Evolutionary conservation across 2,888 invertebrate species (phyloP).

Genomic region (Agapostemon virescens): DNA sequence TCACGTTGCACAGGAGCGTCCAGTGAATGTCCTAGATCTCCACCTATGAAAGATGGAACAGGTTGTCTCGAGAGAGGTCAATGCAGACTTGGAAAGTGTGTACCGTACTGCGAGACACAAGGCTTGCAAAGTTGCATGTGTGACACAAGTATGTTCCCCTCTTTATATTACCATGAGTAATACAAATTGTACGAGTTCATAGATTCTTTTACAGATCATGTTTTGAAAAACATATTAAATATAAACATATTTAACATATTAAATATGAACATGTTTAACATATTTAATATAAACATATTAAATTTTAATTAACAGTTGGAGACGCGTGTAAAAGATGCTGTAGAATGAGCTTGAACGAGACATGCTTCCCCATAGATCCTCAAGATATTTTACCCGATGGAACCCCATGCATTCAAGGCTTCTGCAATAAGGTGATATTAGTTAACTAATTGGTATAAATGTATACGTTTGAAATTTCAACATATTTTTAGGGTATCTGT

Average conservation of each 20-base stretch:
- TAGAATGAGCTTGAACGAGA: slow-evolving; percentile 93
- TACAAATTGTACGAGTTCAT: no score
- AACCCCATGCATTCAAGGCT: slow-evolving; percentile 97
- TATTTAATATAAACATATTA: no score
- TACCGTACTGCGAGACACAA: slow-evolving; percentile 97
- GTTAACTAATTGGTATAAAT: not conserved
- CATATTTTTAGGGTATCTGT: slow-evolving; percentile 88
- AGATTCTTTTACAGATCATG: no score
- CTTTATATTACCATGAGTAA: not conserved
- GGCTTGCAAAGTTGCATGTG: slow-evolving; percentile 98
- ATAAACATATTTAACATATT: no score
- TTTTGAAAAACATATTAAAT: no score
- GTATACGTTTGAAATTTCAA: not conserved
- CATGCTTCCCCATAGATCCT: slow-evolving; percentile 94
- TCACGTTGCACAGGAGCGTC: slow-evolving; percentile 92
- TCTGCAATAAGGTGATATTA: slow-evolving; percentile 91
- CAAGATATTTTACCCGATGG: slow-evolving; percentile 95
- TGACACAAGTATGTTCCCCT: slow-evolving; percentile 87
- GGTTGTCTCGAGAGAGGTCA: slow-evolving; percentile 95
- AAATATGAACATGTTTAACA: no score
- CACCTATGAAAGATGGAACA: slow-evolving; percentile 92
- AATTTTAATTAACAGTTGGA: slow-evolving; percentile 83
- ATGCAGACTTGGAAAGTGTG: slow-evolving; percentile 94
- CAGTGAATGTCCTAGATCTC: slow-evolving; percentile 92
- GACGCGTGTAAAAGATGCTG: slow-evolving; percentile 98